A percentile compares a stretch with the other conserved stretches of the same genome.
Conservation (phyloP, 2,888 invertebrate species). For the Bedellia somnulentella region DNA sequence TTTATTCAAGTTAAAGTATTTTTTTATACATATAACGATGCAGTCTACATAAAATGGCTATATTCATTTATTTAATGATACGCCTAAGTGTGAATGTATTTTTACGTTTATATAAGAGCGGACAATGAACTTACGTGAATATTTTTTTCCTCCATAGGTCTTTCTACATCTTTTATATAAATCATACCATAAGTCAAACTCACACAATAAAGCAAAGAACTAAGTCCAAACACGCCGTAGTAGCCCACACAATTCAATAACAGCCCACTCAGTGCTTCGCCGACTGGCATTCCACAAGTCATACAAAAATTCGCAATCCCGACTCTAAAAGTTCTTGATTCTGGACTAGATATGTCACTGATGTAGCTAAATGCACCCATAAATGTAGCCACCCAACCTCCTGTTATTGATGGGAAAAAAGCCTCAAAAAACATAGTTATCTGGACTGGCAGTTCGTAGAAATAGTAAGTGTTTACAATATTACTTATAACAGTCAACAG, state of each 20-base stretch:
- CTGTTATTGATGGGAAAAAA: constrained; percentile 52
- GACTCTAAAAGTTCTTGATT: constrained; percentile 61
- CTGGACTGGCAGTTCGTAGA: constrained; percentile 54
- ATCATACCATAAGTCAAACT: constrained; percentile 44
- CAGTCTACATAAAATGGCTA: too few species aligned
- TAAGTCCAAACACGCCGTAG: constrained; percentile 50
- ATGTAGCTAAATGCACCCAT: constrained; percentile 65
- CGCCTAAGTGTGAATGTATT: too few species aligned
- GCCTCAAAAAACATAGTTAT: constrained; percentile 53
- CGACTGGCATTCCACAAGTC: constrained; percentile 39
- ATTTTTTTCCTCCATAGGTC: constrained; percentile 16
- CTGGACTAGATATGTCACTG: constrained; percentile 55
- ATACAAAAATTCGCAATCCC: constrained; percentile 54
- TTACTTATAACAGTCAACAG: constrained; percentile 46
- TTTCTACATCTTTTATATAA: constrained; percentile 35
- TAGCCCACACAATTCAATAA: constrained; percentile 42
- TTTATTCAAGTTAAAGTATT: too few species aligned
- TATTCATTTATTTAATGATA: too few species aligned
- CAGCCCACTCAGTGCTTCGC: constrained; percentile 39
- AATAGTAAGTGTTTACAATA: constrained; percentile 53
- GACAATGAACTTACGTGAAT: constrained; percentile 20
- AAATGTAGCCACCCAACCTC: constrained; percentile 56
- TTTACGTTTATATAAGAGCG: too few species aligned
- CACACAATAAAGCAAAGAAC: constrained; percentile 33
- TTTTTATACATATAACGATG: too few species aligned